Base-by-base conservation (phyloP, 2,888 invertebrate genomes). In the Drosophila nigricruria region DNA sequence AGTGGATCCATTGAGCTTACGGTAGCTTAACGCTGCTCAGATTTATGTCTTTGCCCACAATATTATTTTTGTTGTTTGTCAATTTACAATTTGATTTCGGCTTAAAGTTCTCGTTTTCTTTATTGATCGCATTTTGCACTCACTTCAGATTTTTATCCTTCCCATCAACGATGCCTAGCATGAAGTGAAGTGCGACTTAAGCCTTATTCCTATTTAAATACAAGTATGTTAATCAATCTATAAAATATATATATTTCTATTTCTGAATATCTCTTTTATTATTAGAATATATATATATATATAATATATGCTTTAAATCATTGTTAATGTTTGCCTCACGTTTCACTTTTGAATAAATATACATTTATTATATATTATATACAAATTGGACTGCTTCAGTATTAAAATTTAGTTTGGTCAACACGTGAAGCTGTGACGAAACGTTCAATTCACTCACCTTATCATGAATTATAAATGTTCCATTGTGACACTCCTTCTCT, bases 81-180 rank as follows among this genome's bases (percentile, higher is more conserved):
- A 76, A 83, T 77, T 82, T 77, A 74, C 88, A 89, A 77, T 89
- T 89, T 86, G 90, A 90, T 85, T 90, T 85, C 59, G 69, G 77
- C 69, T 68, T 70, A 73, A 73, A 72, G 63, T 58, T 73, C 50
- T 32, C 25, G 38, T 34, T 65, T 50, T 45, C 69, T 53, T 73
- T 73, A 87, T 74, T 77, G 70, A 80, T 68, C 59, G 62, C 72
- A 43, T 54, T 79, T 88, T 54, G 70, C 84, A 86, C 81, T 61
- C 82, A 69, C 63, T 81, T 81, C 63, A 70, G 61, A 60, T 60
- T 34, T 3, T 2, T 38, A 18, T 30, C 18, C 18, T 12, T 10
- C 25, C 4, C 45, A 45, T 25, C 23, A 9, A 25, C 43, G 1
- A 25, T 47, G 27, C 2, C 23, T 23, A 8, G 23, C 16, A 6